phyloP scores from a whole-genome alignment of 2,797 vertebrate genomes.

The Furcifer pardalis region DNA sequence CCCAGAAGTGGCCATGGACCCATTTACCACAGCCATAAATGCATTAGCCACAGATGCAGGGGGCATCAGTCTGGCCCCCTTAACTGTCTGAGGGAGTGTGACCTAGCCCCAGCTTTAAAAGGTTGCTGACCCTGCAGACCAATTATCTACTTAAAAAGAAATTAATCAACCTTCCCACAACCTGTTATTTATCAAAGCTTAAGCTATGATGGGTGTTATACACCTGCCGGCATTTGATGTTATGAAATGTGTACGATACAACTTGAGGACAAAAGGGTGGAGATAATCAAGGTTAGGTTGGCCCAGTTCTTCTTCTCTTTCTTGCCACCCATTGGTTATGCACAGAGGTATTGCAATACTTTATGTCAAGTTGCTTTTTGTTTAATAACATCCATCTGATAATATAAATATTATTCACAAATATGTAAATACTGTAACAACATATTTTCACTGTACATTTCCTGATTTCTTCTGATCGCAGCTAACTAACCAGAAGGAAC shows the following conservation, averaged over 20 bases:
- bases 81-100: no score
- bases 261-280: conserved; percentile 23
- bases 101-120: no score
- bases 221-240: background rate
- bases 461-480: background rate
- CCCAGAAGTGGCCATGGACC: no score
- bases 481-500: background rate
- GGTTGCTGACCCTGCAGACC: no score
- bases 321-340: background rate
- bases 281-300: conserved; percentile 15
- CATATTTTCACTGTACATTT: background rate
- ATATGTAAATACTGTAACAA: background rate
- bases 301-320: conserved; percentile 6
- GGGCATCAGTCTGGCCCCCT: no score
- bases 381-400: background rate
- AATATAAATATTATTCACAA: background rate
- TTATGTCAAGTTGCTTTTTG: background rate
- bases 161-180: conserved; percentile 17
- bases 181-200: conserved; percentile 11
- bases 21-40: no score
- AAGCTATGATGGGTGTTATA: background rate
- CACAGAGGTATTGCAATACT: background rate
- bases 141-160: conserved; percentile 31
- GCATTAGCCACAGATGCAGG: no score
- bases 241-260: conserved; percentile 41